Conservation (phyloP, 1,140 invertebrate genomes). For the Pseudachorutes palmiensis region DNA sequence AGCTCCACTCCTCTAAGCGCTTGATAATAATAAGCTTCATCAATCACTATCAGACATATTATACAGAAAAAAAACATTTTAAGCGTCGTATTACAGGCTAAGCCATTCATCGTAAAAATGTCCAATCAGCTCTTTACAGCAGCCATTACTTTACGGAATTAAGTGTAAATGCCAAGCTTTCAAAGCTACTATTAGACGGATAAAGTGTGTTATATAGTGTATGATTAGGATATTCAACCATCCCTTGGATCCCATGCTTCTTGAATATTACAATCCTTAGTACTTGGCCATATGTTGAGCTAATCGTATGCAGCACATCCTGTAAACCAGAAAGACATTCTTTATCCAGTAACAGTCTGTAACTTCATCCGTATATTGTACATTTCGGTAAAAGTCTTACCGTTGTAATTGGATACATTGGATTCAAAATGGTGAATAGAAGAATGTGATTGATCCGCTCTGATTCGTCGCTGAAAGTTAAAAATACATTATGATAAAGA, state of each 20-base stretch:
- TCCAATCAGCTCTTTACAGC: too few species aligned
- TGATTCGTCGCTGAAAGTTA: constrained; percentile 49
- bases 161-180: too few species aligned
- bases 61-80: too few species aligned
- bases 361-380: too few species aligned
- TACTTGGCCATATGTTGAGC: constrained; percentile 87
- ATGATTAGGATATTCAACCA: constrained; percentile 95
- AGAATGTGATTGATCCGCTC: constrained; percentile 76
- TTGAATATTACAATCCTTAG: constrained; percentile 97
- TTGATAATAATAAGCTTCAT: too few species aligned
- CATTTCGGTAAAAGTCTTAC: constrained; percentile 57
- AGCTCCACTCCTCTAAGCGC: too few species aligned
- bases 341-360: constrained; percentile 10
- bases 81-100: too few species aligned
- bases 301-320: constrained; percentile 97
- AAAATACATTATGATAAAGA: not conserved
- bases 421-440: constrained; percentile 90
- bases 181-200: too few species aligned
- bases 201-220: constrained; percentile 16
- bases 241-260: constrained; percentile 96
- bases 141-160: too few species aligned
- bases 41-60: too few species aligned
- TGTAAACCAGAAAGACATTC: constrained; percentile 52
- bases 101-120: too few species aligned
- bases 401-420: constrained; percentile 96